These are phyloP conservation scores for Sarcophaga carnaria DNA, from an alignment of 2,888 invertebrate species.

Conservation along the genomic window DNA sequence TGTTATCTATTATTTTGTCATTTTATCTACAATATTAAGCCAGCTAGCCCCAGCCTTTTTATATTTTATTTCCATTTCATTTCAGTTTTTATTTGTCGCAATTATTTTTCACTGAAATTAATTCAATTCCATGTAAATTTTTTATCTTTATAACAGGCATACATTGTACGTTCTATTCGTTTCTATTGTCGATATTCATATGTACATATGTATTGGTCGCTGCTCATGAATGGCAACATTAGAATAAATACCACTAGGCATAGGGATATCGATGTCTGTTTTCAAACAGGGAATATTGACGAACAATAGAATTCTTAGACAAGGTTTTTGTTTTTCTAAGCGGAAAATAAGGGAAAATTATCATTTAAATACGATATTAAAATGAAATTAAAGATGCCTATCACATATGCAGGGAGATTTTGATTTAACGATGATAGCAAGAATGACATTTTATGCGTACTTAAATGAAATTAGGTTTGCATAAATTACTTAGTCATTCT, in stretches of 20 bases:
- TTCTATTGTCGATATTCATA: background rate
- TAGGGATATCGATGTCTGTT: too few species aligned
- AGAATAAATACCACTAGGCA: background rate
- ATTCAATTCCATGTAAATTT: slow-evolving; percentile 45
- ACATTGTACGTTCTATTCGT: background rate
- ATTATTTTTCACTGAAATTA: slow-evolving; percentile 19
- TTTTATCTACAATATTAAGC: background rate
- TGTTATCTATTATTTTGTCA: background rate
- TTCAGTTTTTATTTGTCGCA: background rate
- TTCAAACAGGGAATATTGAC: too few species aligned
- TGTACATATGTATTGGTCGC: background rate
- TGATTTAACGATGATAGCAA: too few species aligned
- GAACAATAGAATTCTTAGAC: too few species aligned
- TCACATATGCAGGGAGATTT: too few species aligned
- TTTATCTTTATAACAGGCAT: background rate
- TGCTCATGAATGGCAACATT: background rate
- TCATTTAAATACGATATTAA: too few species aligned
- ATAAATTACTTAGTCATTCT: too few species aligned
- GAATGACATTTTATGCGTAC: too few species aligned
- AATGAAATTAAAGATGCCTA: too few species aligned
- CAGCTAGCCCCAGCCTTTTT: background rate
- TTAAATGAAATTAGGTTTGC: too few species aligned
- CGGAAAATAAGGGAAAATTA: too few species aligned
- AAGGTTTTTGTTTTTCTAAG: too few species aligned
- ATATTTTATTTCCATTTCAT: background rate